Evolutionary conservation across 2,888 invertebrate genomes (phyloP), one percentile per base, ranked within the genome.

Genomic region (Apotomis betuletana): DNA sequence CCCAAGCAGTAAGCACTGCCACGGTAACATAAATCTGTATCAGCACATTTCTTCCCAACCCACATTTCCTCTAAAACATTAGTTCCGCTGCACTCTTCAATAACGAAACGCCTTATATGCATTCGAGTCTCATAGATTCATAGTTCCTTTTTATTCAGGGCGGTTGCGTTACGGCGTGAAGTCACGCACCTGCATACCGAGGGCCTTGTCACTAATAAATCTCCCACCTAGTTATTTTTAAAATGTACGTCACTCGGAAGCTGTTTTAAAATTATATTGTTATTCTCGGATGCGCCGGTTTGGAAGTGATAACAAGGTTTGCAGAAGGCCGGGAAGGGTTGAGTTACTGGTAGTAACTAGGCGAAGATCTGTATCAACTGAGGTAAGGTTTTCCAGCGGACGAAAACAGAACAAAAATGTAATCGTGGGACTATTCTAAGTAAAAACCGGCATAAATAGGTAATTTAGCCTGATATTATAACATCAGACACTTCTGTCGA

Each of bases 261-360:
- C 67, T 60, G 69, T 69, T 70, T 72, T 72, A 72, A 72, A 72
- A 72, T 72, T 63, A 72, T 51, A 68, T 72, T 72, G 72, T 72
- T 72, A 72, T 72, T 72, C 27, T 63, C 58, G 68, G 67, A 67
- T 67, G 67, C 52, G 68, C 67, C 62, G 57, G 67, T 68, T 70
- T 68, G 52, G 68, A 36, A 63, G 44, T 72, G 72, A 72, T 72
- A 72, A 68, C 72, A 72, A 72, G 72, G 72, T 72, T 72, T 54
- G 63, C 72, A 68, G 72, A 68, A 72, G 72, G 72, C 52, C 68
- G 62, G 67, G 62, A 70, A 70, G 62, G 62, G 13, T 46, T 61
- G 46, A 38, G 69, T 57, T 57, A 65, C 65, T 65, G 64, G n/a
- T 65, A 57, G 65, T 27, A 57, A 36, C 68, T 68, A 52, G 44